These are phyloP conservation scores for Crotalus tigris DNA, from an alignment of 2,113 vertebrate species.

Conservation along the genomic window DNA sequence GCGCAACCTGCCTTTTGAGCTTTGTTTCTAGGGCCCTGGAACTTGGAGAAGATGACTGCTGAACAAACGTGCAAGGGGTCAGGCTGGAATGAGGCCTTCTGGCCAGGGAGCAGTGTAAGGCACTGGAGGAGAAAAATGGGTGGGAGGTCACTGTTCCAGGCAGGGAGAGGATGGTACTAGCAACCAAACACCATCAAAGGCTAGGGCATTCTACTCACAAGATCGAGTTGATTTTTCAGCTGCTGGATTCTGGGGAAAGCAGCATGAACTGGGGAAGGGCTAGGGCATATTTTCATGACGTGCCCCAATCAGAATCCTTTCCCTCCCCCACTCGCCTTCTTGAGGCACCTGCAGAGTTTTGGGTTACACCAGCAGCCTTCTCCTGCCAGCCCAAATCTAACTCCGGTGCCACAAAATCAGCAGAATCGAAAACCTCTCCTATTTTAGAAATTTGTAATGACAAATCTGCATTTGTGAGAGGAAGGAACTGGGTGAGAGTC, in stretches of 20 bases:
- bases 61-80: neutral
- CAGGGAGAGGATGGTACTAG: too few relatives aligned
- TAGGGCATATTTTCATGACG: neutral
- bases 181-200: neutral
- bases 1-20: neutral
- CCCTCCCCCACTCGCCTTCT: fast-evolving
- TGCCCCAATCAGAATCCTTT: too few relatives aligned
- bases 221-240: neutral
- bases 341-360: neutral
- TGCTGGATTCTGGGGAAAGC: neutral
- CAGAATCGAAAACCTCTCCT: neutral
- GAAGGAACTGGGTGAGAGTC: too few relatives aligned
- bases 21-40: neutral
- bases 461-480: neutral
- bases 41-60: neutral
- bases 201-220: too few relatives aligned
- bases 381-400: neutral
- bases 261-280: neutral
- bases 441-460: neutral
- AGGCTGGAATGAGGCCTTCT: neutral
- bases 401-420: neutral
- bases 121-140: too few relatives aligned
- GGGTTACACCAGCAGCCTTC: neutral
- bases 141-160: too few relatives aligned
- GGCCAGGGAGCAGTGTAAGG: neutral